phyloP scores from a whole-genome alignment of 2,888 invertebrate species.

The Acrobeloides nanus region DNA sequence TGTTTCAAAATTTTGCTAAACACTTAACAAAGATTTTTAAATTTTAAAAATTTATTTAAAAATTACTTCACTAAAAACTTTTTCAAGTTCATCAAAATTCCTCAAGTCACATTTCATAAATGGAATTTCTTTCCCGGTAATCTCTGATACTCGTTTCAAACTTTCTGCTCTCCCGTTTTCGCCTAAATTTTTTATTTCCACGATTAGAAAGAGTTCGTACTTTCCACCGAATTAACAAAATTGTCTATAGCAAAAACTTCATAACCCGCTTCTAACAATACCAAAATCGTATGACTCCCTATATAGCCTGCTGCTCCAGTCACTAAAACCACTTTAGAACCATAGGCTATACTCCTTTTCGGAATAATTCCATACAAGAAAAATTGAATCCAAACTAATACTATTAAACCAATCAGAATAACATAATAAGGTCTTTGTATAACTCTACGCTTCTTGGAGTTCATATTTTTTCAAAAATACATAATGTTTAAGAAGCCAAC shows the following conservation, averaged over 20 bases:
- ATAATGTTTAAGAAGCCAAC: too few species aligned
- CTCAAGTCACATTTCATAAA: slow-evolving; percentile 40
- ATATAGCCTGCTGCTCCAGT: slow-evolving; percentile 98
- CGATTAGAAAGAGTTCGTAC: slow-evolving; percentile 8
- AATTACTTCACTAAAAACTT: slow-evolving; percentile 32
- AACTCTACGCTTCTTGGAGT: too few species aligned
- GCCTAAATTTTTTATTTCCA: slow-evolving; percentile 17
- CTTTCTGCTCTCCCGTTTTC: slow-evolving; percentile 67
- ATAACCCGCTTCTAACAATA: slow-evolving; percentile 76
- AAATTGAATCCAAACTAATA: too few species aligned
- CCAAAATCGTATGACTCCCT: slow-evolving; percentile 85
- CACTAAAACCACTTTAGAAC: slow-evolving; percentile 78
- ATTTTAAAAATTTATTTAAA: too few species aligned
- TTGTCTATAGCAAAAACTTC: slow-evolving; percentile 84
- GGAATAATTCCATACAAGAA: too few species aligned
- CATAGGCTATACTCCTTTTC: too few species aligned
- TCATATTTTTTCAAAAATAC: too few species aligned
- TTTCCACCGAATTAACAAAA: slow-evolving; percentile 72
- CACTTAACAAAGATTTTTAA: too few species aligned
- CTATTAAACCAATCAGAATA: too few species aligned
- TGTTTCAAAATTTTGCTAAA: slow-evolving; percentile 78
- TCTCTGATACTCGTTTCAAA: slow-evolving; percentile 69
- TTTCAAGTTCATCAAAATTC: slow-evolving; percentile 31
- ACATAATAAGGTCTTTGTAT: too few species aligned
- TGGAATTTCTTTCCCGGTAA: slow-evolving; percentile 66